phyloP scores from a whole-genome alignment of 2,797 vertebrate genomes.

The Aythya fuligula region DNA sequence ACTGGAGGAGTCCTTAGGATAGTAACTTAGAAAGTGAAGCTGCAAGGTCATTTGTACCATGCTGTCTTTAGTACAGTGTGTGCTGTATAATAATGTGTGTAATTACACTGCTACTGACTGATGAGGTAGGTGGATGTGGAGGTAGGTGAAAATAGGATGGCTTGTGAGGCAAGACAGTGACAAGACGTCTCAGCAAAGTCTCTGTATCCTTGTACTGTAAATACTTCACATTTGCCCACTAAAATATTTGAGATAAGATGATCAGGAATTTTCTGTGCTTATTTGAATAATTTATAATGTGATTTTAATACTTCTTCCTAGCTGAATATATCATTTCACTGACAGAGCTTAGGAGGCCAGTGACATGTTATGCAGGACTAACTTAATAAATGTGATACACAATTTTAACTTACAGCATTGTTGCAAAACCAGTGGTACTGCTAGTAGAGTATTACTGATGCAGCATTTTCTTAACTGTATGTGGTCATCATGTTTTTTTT shows the following conservation, averaged over 20 bases:
- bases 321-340: slow-evolving; percentile 14
- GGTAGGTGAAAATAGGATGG: not conserved
- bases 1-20: not conserved
- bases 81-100: not conserved
- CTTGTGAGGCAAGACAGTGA: slow-evolving; percentile 29
- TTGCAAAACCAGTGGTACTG: not conserved
- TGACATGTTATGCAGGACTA: not conserved
- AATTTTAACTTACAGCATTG: slow-evolving; percentile 4
- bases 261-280: not conserved
- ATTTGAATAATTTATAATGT: slow-evolving; percentile 54
- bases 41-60: slow-evolving; percentile 13
- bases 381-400: not conserved
- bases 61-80: not conserved
- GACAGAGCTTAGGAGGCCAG: not conserved
- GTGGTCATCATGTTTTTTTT: slow-evolving; percentile 36
- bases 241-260: slow-evolving; percentile 21
- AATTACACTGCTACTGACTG: slow-evolving; percentile 19
- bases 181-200: slow-evolving; percentile 16
- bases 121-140: slow-evolving; percentile 22
- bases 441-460: slow-evolving; percentile 17
- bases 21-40: slow-evolving; percentile 13
- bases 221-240: slow-evolving; percentile 10
- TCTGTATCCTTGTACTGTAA: not conserved
- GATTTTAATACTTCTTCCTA: slow-evolving; percentile 28
- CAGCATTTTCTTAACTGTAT: slow-evolving; percentile 12